Evolutionary conservation across 2,888 invertebrate genomes (phyloP), one percentile per base, ranked within the genome.

Genomic region (Thelaira solivaga): DNA sequence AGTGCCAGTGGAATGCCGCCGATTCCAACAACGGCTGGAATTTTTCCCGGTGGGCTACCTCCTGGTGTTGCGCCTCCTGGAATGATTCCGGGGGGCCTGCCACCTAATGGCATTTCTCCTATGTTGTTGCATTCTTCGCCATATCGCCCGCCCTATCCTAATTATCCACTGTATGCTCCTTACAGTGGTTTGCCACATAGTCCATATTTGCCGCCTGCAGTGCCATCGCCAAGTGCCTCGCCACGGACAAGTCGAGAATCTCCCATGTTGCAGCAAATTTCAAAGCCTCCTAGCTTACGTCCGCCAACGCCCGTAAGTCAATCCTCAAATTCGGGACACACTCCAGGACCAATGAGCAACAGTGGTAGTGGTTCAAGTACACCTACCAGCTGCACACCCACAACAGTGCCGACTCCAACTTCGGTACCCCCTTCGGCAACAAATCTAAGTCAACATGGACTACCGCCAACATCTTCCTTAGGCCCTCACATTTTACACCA

Each of bases 121-220:
- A 85, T 88, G 85, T 81, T 89, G 10, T 85, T 89, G 49, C 87
- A 87, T 67, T 84, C 88, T 31, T 83, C 87, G 39, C 85, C 87
- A 34, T 89, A 89, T 78, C 85, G 89, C 47, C 82, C 87, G 68
- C 84, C 86, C 34, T 89, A 89, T 86, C 90, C 91, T 10, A 86
- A 86, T 24, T 81, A 89, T 85, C 80, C 92, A 8, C 90, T 96
- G 79, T 96, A 96, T 86, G 93, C 95, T 11, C 95, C 95, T 0
- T 95, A 94, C 85, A 93, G 94, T 73, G 91, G 93, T 68, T 92
- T 94, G 88, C 93, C 93, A 88, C 93, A 94, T 88, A 94, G 93
- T 84, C 94, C 94, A 43, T 94, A 94, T 84, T 90, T 94, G 83
- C 91, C 92, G 31, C 90, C 92, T 34, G 90, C 91, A 57, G 90